Evolutionary conservation across 1,140 invertebrate genomes (phyloP).

Genomic region (Drosophila melanica): DNA sequence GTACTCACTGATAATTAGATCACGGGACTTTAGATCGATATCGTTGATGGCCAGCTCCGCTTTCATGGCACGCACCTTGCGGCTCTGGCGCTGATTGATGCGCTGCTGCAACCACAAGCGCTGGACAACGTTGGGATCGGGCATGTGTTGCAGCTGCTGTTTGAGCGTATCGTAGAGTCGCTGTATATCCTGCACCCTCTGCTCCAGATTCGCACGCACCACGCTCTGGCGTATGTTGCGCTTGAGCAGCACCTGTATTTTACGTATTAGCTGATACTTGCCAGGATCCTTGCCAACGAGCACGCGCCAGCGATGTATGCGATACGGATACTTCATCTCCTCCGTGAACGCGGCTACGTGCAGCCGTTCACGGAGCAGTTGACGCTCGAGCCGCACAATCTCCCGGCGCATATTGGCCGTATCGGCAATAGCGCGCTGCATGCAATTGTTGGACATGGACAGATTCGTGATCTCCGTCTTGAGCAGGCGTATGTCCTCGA

Average conservation of each 20-base stretch:
- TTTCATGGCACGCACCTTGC: slow-evolving; percentile 53
- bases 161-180: slow-evolving; percentile 40
- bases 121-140: slow-evolving; percentile 22
- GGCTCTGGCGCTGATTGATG: slow-evolving; percentile 50
- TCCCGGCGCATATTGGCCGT: slow-evolving; percentile 87
- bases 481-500: slow-evolving; percentile 91
- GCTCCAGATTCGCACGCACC: slow-evolving; percentile 26
- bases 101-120: slow-evolving; percentile 50
- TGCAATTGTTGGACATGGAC: slow-evolving; percentile 86
- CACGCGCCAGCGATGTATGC: slow-evolving; percentile 91
- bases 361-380: slow-evolving; percentile 89
- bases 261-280: slow-evolving; percentile 87
- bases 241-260: slow-evolving; percentile 88
- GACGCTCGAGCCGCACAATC: slow-evolving; percentile 89
- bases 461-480: slow-evolving; percentile 90
- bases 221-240: slow-evolving; percentile 47
- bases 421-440: slow-evolving; percentile 86
- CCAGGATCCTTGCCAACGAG: slow-evolving; percentile 89
- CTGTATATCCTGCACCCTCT: slow-evolving; percentile 16
- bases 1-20: slow-evolving; percentile 52
- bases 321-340: slow-evolving; percentile 91
- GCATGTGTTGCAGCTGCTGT: slow-evolving; percentile 18
- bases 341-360: slow-evolving; percentile 89
- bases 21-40: slow-evolving; percentile 67
- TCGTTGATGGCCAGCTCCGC: slow-evolving; percentile 71